Evolutionary conservation across 2,888 invertebrate genomes (phyloP).

Genomic region (Dynastes maya): DNA sequence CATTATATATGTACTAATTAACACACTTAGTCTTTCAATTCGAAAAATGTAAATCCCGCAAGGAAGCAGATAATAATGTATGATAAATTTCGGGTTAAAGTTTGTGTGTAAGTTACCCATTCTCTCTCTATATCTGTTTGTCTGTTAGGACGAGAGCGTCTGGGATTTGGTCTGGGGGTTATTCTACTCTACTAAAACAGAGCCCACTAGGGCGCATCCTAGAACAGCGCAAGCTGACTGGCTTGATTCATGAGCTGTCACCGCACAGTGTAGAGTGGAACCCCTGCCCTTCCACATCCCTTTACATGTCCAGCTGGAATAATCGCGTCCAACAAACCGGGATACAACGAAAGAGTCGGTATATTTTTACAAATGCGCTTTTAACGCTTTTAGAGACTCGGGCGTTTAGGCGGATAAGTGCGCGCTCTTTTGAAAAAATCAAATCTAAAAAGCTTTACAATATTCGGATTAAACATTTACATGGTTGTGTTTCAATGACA

Average conservation of each 20-base stretch:
- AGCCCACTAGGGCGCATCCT: slow-evolving; percentile 60
- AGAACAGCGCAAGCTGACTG: slow-evolving; percentile 58
- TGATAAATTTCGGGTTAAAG: slow-evolving; percentile 50
- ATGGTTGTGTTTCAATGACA: too few relatives aligned
- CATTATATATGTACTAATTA: not conserved
- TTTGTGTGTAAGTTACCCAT: slow-evolving; percentile 47
- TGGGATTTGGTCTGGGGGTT: slow-evolving; percentile 49
- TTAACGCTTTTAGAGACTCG: slow-evolving; percentile 25
- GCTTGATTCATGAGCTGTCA: slow-evolving; percentile 65
- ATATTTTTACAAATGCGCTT: slow-evolving; percentile 43
- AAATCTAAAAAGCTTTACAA: too few relatives aligned
- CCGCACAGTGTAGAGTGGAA: slow-evolving; percentile 62
- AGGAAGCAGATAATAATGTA: slow-evolving; percentile 41
- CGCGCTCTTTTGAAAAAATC: slow-evolving; percentile 8
- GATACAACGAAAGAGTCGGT: slow-evolving; percentile 46
- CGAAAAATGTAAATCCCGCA: not conserved
- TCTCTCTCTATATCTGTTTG: slow-evolving; percentile 37
- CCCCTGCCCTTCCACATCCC: slow-evolving; percentile 58
- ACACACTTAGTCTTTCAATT: not conserved
- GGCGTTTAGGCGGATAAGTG: not conserved
- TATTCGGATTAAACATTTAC: too few relatives aligned
- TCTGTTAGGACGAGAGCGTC: slow-evolving; percentile 48
- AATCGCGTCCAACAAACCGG: slow-evolving; percentile 49
- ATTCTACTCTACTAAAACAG: slow-evolving; percentile 52
- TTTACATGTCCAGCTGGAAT: slow-evolving; percentile 56